These are phyloP conservation scores for Agelaius tricolor DNA, from an alignment of 2,113 vertebrate species.

Conservation along the genomic window DNA sequence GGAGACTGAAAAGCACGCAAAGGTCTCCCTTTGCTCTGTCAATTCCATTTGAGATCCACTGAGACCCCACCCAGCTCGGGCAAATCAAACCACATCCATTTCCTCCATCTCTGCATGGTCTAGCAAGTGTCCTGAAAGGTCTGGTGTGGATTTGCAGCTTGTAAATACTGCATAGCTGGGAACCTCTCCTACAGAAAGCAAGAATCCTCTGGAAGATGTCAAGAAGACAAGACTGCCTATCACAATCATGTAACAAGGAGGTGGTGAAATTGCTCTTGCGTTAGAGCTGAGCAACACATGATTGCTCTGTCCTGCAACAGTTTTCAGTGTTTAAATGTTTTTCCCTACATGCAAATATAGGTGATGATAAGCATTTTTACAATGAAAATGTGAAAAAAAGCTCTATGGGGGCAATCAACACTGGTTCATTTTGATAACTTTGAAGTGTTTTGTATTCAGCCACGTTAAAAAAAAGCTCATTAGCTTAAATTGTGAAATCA, in stretches of 20 bases:
- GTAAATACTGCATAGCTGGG: neutral
- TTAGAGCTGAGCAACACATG: slow-evolving; percentile 26
- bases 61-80: neutral
- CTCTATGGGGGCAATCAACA: neutral
- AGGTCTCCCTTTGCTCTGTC: neutral
- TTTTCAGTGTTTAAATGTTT: neutral
- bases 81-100: neutral
- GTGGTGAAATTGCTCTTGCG: slow-evolving; percentile 17
- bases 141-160: neutral
- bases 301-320: slow-evolving; percentile 10
- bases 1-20: neutral
- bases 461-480: neutral
- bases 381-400: neutral
- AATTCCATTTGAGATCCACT: neutral
- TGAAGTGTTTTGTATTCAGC: slow-evolving; percentile 18
- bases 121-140: neutral
- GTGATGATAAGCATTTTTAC: slow-evolving; percentile 7
- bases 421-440: slow-evolving; percentile 31
- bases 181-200: neutral
- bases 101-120: neutral
- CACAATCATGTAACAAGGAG: neutral
- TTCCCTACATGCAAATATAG: neutral
- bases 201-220: neutral
- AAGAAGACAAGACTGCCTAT: neutral
- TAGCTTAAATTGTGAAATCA: slow-evolving; percentile 58